A percentile compares a stretch with the other conserved stretches of the same genome.
Conservation (phyloP, 2,113 vertebrate species). For the Hiodon tergisus region DNA sequence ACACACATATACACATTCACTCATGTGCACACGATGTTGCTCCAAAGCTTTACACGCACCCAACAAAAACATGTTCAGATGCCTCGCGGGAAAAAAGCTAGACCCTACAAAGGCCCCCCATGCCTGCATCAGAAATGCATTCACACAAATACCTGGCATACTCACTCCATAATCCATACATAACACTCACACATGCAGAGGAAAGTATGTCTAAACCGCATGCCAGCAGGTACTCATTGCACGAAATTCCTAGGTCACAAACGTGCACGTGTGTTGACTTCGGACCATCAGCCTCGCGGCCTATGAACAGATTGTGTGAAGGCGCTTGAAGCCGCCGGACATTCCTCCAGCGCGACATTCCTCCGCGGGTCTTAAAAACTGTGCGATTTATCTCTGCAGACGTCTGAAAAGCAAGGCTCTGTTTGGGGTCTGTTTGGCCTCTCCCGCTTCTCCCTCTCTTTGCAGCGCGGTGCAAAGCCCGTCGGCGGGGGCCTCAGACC, state of each 20-base stretch:
- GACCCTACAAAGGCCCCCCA: conserved; percentile 7
- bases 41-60: conserved; percentile 25
- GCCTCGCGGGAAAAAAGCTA: conserved; percentile 1
- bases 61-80: conserved; percentile 33
- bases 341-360: not conserved
- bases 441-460: not conserved
- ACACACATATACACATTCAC: not conserved
- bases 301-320: not conserved
- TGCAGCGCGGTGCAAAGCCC: not conserved
- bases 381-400: not conserved
- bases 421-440: conserved; percentile 4
- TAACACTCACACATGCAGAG: not conserved
- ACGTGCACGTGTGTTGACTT: not conserved
- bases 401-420: not conserved
- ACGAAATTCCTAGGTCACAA: not conserved
- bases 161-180: not conserved
- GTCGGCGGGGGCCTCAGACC: not conserved
- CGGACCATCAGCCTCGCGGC: not conserved
- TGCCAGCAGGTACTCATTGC: too few species aligned
- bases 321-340: not conserved
- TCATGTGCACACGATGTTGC: conserved; percentile 13
- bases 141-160: not conserved
- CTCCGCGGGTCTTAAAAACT: not conserved
- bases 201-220: not conserved
- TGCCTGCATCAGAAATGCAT: not conserved